A percentile compares a stretch with the other conserved stretches of the same genome.
These are phyloP conservation scores for Lasaia peninsularis DNA, from an alignment of 1,140 invertebrate genomes.

Conservation along the genomic window DNA sequence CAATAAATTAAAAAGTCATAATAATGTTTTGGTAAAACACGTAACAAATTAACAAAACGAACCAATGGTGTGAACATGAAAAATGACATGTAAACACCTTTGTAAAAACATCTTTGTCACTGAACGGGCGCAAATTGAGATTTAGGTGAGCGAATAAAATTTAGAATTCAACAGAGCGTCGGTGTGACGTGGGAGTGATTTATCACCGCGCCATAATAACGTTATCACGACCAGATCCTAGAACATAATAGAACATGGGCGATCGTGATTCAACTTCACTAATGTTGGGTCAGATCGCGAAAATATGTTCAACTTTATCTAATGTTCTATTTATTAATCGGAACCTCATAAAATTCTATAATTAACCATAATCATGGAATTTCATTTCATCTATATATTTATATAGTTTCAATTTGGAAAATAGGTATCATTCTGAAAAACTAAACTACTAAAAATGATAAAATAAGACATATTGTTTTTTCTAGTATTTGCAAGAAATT, in stretches of 20 bases:
- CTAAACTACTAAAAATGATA: too few relatives aligned
- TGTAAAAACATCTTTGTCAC: conserved; percentile 12
- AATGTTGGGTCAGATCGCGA: conserved; percentile 13
- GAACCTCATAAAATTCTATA: too few relatives aligned
- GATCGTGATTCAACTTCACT: conserved; percentile 18
- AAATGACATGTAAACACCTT: conserved; percentile 4
- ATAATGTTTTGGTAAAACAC: neutral
- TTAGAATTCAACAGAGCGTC: conserved; percentile 31
- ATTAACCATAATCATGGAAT: too few relatives aligned
- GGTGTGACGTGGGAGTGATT: conserved; percentile 32
- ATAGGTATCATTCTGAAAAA: too few relatives aligned
- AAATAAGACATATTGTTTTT: too few relatives aligned
- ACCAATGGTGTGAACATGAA: neutral
- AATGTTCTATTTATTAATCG: neutral
- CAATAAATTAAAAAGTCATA: neutral
- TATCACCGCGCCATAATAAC: conserved; percentile 31
- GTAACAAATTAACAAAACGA: neutral
- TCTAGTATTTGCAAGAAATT: too few relatives aligned
- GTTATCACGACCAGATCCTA: conserved; percentile 29
- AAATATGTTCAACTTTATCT: neutral
- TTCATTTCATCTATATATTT: too few relatives aligned
- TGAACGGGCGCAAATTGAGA: conserved; percentile 29
- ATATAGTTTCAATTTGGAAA: too few relatives aligned
- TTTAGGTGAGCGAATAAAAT: conserved; percentile 35
- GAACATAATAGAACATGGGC: conserved; percentile 30